Evolutionary conservation across 2,113 vertebrate genomes (phyloP).

Genomic region (Barnardius zonarius): DNA sequence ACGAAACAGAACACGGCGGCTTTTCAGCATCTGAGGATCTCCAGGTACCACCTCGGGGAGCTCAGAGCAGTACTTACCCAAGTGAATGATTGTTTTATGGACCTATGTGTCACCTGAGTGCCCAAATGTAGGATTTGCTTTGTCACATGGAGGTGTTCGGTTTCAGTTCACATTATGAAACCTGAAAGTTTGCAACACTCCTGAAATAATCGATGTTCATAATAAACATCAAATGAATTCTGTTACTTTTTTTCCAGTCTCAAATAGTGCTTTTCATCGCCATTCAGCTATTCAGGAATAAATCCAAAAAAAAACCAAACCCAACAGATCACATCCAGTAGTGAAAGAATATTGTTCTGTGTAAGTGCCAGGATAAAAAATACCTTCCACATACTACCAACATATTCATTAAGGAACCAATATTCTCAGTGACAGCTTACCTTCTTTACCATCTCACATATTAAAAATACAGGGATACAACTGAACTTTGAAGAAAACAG

Average conservation of each 20-base stretch:
- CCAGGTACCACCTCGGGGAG: neutral
- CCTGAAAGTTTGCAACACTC: neutral
- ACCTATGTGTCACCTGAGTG: neutral
- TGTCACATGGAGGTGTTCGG: neutral
- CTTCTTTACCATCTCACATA: neutral
- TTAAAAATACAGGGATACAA: neutral
- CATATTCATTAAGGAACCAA: neutral
- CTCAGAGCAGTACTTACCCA: neutral
- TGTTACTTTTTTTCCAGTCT: neutral
- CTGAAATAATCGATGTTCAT: neutral
- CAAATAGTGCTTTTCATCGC: neutral
- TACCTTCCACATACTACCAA: neutral
- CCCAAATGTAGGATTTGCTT: neutral
- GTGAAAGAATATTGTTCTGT: neutral
- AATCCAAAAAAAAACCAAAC: neutral
- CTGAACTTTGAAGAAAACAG: neutral
- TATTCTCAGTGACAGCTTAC: neutral
- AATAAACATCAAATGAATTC: neutral
- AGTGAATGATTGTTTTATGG: neutral
- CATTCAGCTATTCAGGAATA: neutral
- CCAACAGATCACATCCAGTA: neutral
- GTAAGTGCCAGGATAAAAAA: neutral
- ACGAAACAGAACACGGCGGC: neutral
- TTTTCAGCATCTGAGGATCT: conserved; percentile 9
- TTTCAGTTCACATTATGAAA: conserved; percentile 14